Evolutionary conservation across 2,797 vertebrate genomes (phyloP), one percentile per base, ranked within the genome.

Genomic region (Rhodeus uyekii): DNA sequence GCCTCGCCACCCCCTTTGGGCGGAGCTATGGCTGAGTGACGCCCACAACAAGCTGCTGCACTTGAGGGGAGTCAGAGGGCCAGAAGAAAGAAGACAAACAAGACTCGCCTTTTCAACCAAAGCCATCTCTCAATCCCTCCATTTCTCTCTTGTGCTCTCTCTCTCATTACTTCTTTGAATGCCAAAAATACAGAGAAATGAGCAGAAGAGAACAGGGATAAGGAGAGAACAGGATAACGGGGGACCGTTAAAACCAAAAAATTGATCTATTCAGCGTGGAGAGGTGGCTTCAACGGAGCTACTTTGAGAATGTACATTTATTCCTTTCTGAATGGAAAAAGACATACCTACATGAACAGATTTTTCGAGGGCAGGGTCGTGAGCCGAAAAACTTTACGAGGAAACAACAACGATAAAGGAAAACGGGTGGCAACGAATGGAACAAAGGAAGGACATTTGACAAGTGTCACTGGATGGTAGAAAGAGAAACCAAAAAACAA

Each of bases 11-110:
- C 95, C 68, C 94, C 92, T 82, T 88, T 95, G 89, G 96, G 91
- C 69, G 95, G 95, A 81, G 92, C 95, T 87, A 95, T 96, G 92
- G 91, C 94, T 0, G 94, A 96, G 91, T 96, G 94, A 96, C 81
- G 82, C 77, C 87, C 76, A 88, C 87, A 88, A 80, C 36, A 68
- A 84, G 88, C 88, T 79, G 84, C 89, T 83, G 73, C 55, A 69
- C 64, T 32, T 24, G 84, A 89, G 87, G 86, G 58, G 80, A 89
- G 87, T 89, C 91, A 86, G 90, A 87, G 87, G 85, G 89, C 71
- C 68, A 18, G 87, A 87, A 86, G 89, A 65, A 61, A 78, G 60
- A 75, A 85, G 36, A 87, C 90, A 91, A 88, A 87, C 89, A 91
- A 90, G 91, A 87, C 90, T 93, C 90, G 91, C 93, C 92, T 94